A percentile compares a stretch with the other conserved stretches of the same genome.
Conservation (phyloP, 2,797 vertebrate genomes). For the Galagoides demidoff region DNA sequence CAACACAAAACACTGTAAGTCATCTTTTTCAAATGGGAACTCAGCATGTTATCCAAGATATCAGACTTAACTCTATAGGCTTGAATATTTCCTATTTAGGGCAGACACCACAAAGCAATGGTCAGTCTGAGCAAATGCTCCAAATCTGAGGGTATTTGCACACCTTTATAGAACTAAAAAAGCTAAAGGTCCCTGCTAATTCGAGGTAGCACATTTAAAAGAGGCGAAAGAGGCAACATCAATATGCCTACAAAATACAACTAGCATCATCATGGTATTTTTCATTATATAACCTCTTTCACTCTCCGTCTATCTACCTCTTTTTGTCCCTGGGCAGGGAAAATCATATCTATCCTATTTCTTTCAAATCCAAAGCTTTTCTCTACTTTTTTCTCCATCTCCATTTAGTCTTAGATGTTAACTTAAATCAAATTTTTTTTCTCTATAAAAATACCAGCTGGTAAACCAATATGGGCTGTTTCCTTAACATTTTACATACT, state of each 20-base stretch:
- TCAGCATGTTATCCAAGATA: neutral
- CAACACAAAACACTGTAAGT: neutral
- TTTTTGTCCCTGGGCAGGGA: neutral
- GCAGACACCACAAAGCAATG: neutral
- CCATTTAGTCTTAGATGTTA: neutral
- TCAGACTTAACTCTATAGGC: neutral
- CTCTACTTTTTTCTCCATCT: neutral
- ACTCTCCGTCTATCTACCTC: neutral
- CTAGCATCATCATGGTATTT: neutral
- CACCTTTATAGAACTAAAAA: neutral
- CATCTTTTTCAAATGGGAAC: neutral
- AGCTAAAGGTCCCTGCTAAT: neutral
- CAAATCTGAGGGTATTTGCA: neutral
- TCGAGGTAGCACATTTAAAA: neutral
- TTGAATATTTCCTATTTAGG: neutral
- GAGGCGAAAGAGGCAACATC: neutral
- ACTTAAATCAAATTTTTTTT: neutral
- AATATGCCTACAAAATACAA: slow-evolving; percentile 12
- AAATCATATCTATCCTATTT: neutral
- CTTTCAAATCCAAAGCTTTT: neutral
- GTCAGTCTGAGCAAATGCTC: neutral
- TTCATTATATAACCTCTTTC: neutral
- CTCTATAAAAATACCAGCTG: neutral
- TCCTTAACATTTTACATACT: neutral
- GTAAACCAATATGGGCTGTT: neutral